Evolutionary conservation across 2,888 invertebrate genomes (phyloP).

Genomic region (Conchocele bisecta): DNA sequence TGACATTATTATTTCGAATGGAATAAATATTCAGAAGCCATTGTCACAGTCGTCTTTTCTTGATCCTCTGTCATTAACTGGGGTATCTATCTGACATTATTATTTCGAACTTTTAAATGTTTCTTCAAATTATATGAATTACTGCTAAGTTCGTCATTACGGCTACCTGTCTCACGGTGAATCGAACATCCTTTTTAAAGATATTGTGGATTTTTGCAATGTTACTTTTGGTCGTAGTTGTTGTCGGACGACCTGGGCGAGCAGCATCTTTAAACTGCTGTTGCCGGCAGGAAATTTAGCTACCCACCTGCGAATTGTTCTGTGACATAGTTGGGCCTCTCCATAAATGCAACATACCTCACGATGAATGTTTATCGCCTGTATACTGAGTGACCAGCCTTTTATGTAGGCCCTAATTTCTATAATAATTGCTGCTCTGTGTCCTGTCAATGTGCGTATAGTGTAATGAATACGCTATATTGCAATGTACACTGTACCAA

Average conservation of each 20-base stretch:
- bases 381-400: no score
- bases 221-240: conserved; percentile 7
- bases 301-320: no score
- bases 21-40: neutral
- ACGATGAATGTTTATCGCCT: no score
- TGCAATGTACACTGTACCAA: no score
- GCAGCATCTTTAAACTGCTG: no score
- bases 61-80: neutral
- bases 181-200: conserved; percentile 13
- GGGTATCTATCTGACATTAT: neutral
- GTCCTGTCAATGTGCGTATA: no score
- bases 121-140: conserved; percentile 21
- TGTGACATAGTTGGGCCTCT: no score
- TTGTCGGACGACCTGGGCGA: conserved; percentile 15
- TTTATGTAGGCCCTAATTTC: no score
- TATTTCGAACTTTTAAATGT: neutral
- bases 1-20: neutral
- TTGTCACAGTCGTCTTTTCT: neutral
- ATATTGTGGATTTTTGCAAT: neutral
- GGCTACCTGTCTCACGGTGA: conserved; percentile 16
- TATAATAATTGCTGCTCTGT: no score
- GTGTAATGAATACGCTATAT: no score
- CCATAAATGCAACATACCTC: no score
- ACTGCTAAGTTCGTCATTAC: conserved; percentile 18
- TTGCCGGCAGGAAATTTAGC: no score